These are phyloP conservation scores for Eidolon helvum DNA, from an alignment of 2,113 vertebrate genomes.

Conservation along the genomic window DNA sequence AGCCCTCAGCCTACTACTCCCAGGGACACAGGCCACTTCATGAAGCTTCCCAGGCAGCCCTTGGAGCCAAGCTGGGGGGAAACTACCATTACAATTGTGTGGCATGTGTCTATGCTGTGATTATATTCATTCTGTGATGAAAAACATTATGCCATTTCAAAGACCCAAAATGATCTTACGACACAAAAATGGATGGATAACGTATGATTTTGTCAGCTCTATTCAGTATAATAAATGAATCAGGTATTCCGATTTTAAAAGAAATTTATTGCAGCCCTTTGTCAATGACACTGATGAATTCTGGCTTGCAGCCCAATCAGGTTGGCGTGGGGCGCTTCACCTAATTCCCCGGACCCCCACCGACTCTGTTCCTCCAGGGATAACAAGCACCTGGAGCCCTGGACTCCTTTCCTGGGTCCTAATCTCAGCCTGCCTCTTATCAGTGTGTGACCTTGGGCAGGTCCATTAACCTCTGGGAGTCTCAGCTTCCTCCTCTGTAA, in stretches of 20 bases:
- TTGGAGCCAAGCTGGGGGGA: background rate
- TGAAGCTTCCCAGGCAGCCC: background rate
- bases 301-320: constrained; percentile 10
- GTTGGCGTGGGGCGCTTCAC: background rate
- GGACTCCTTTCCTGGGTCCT: background rate
- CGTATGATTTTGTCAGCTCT: constrained; percentile 40
- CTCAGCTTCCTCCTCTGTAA: background rate
- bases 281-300: constrained; percentile 24
- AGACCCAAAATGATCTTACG: constrained; percentile 37
- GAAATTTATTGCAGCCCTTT: constrained; percentile 48
- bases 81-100: background rate
- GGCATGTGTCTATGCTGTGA: background rate
- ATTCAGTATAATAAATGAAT: constrained; percentile 55
- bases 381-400: background rate
- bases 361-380: background rate
- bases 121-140: background rate
- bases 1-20: background rate
- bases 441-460: background rate
- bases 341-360: background rate
- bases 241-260: constrained; percentile 51
- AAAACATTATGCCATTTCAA: constrained; percentile 53
- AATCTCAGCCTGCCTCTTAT: background rate
- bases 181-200: constrained; percentile 48
- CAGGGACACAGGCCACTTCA: background rate
- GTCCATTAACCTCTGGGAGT: background rate